These are phyloP conservation scores for Ovis aries DNA, from an alignment of 2,113 vertebrate species.

Conservation along the genomic window DNA sequence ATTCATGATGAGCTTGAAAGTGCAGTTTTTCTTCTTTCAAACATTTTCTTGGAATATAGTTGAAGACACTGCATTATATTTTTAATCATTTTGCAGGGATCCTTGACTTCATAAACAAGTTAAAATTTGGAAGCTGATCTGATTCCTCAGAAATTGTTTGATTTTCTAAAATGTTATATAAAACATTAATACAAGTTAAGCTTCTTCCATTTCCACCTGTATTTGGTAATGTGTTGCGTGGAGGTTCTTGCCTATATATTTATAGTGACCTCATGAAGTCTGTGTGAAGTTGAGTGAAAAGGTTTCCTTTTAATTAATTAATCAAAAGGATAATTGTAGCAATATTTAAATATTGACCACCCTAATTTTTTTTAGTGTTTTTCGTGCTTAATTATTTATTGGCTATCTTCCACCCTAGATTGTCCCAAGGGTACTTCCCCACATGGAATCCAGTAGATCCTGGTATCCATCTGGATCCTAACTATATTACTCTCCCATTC, in stretches of 20 bases:
- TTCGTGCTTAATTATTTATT: not conserved
- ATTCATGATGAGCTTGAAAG: conserved; percentile 70
- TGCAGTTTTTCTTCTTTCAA: conserved; percentile 52
- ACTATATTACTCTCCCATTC: not conserved
- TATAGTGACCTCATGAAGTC: not conserved
- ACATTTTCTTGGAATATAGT: not conserved
- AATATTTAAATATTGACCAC: not conserved
- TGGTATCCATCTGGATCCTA: not conserved
- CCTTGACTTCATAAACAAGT: not conserved
- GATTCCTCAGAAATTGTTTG: not conserved
- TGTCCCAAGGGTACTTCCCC: not conserved
- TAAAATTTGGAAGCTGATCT: not conserved
- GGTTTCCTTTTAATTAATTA: not conserved
- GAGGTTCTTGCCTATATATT: not conserved
- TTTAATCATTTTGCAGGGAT: not conserved
- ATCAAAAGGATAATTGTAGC: not conserved
- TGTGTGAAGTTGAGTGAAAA: not conserved
- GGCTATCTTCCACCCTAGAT: not conserved
- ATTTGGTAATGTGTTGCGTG: not conserved
- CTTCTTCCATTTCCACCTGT: not conserved
- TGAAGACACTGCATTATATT: not conserved
- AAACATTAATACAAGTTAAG: not conserved
- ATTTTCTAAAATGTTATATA: not conserved
- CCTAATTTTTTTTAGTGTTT: not conserved
- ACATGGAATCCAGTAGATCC: not conserved